phyloP scores from a whole-genome alignment of 2,113 vertebrate genomes.

The Marmota monax region DNA sequence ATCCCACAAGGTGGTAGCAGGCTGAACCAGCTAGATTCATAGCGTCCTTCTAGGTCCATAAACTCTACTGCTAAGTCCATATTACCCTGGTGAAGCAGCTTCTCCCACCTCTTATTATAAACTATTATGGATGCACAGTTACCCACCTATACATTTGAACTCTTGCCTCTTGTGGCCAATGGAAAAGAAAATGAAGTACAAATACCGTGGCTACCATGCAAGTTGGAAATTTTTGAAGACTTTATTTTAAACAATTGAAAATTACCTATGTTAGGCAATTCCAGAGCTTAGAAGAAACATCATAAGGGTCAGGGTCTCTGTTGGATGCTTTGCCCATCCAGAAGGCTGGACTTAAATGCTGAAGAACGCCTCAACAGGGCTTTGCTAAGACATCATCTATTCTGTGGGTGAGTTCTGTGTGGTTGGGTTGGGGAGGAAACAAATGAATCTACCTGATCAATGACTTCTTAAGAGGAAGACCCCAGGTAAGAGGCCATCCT shows the following conservation, averaged over 20 bases:
- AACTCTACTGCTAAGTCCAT: not conserved
- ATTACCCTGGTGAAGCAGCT: not conserved
- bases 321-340: not conserved
- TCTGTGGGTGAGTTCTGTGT: not conserved
- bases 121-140: not conserved
- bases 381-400: not conserved
- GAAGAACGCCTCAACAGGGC: not conserved
- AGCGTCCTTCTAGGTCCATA: not conserved
- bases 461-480: not conserved
- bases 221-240: not conserved
- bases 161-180: not conserved
- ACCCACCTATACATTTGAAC: not conserved
- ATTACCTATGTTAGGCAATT: not conserved
- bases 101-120: not conserved
- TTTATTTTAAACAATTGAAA: constrained; percentile 54
- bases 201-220: not conserved
- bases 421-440: not conserved
- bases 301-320: not conserved
- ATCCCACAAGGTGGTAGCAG: not conserved
- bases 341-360: not conserved
- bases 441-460: not conserved
- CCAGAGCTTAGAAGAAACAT: not conserved
- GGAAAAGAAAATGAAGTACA: constrained; percentile 31
- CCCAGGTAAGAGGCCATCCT: not conserved
- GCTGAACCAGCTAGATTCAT: not conserved